Evolutionary conservation across 1,140 invertebrate genomes (phyloP).

Genomic region (Episyrphus balteatus): DNA sequence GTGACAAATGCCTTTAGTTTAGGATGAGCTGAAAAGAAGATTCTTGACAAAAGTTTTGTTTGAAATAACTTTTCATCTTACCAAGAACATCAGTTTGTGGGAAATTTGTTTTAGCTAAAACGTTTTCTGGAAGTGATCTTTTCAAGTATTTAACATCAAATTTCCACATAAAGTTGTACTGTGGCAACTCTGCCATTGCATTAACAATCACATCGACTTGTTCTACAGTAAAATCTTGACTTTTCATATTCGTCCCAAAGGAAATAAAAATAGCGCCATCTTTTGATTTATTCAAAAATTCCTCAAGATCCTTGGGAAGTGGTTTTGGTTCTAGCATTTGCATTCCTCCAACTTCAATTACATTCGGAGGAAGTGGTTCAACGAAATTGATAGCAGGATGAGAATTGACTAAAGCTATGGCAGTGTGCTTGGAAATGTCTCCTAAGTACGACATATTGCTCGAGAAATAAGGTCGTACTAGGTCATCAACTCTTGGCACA

Average conservation of each 20-base stretch:
- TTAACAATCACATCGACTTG: slow-evolving; percentile 5
- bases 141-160: slow-evolving; percentile 9
- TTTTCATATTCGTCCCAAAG: slow-evolving; percentile 14
- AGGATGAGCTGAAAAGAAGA: slow-evolving; percentile 30
- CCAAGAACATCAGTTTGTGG: slow-evolving; percentile 30
- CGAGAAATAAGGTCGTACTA: neutral
- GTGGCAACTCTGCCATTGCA: slow-evolving; percentile 11
- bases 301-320: slow-evolving; percentile 19
- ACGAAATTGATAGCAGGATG: slow-evolving; percentile 36
- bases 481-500: neutral
- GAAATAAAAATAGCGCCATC: slow-evolving; percentile 29
- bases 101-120: neutral
- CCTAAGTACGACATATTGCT: neutral
- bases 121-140: slow-evolving; percentile 5
- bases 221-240: slow-evolving; percentile 6
- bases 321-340: slow-evolving; percentile 33
- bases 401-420: slow-evolving; percentile 36
- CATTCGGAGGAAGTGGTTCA: slow-evolving; percentile 38
- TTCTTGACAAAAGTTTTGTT: neutral
- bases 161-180: slow-evolving; percentile 33
- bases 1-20: slow-evolving; percentile 44
- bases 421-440: slow-evolving; percentile 7
- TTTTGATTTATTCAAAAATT: slow-evolving; percentile 16
- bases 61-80: neutral
- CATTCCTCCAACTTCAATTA: slow-evolving; percentile 44